Base-by-base conservation (phyloP, 2,888 invertebrate species). In the Labia minor region DNA sequence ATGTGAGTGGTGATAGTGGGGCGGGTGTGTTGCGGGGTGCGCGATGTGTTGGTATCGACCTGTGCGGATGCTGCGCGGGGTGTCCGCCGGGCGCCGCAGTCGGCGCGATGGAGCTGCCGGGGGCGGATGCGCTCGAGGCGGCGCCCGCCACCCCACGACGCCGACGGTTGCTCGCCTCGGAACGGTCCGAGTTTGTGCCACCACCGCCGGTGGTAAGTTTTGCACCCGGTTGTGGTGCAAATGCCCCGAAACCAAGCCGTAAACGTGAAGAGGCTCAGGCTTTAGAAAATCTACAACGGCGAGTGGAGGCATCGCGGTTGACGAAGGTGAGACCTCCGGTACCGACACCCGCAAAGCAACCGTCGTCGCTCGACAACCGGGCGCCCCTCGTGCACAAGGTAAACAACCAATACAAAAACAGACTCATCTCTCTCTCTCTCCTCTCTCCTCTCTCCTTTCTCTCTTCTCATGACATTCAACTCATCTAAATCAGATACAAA, bases 191-290 rank as follows among this genome's bases (percentile, higher is more conserved):
- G 11, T 21, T 18, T 19, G 63, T 10, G 20, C 63, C 18, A 19
- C 62, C 64, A 21, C 67, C 64, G 65, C 65, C 61, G 63, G 67
- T 68, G 61, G 69, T 70, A 6, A 70, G 69, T 62, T 69, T 70
- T 37, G 70, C 70, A 3, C 70, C 70, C 14, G 70, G 76, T 64
- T 75, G 77, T 33, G 76, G 76, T 19, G 75, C 75, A 11, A 74
- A 76, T 72, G 84, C 85, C 72, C 85, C 86, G 71, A 66, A 63
- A 19, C 88, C 88, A 62, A 83, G 85, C 69, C 80, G 84, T 69
- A 79, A 78, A 70, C 81, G 87, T 37, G 88, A 89, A 76, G 89
- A 89, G 77, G 83, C 86, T 69, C 80, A 81, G 64, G 86, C 86
- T 49, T 79, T 89, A 73, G 86, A 86, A 73, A 88, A 88, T 76